Conservation (phyloP, 2,113 vertebrate genomes). For the Pelusios castaneus region DNA sequence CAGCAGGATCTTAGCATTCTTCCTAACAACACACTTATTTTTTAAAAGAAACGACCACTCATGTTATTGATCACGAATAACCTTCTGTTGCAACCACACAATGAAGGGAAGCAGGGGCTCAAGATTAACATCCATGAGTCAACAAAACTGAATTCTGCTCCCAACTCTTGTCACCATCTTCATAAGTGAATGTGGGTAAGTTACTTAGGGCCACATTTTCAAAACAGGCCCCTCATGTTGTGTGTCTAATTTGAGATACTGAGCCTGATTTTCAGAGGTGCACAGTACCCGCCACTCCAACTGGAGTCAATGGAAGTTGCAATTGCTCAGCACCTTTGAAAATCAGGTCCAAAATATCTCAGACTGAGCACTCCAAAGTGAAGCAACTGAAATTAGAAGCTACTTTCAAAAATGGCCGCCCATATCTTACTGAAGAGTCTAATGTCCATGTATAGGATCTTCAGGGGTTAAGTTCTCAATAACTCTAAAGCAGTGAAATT, state of each 20-base stretch:
- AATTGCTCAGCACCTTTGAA: not conserved
- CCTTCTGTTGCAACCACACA: not conserved
- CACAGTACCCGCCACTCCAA: not conserved
- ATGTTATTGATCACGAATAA: not conserved
- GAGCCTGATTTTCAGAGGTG: not conserved
- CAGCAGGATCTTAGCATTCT: not conserved
- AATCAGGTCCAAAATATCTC: not conserved
- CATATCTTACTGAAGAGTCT: not conserved
- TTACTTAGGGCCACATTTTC: not conserved
- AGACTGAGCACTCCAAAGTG: not conserved
- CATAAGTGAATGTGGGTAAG: not conserved
- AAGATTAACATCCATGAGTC: not conserved
- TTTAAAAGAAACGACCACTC: not conserved
- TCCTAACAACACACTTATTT: not conserved
- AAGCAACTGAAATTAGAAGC: not conserved
- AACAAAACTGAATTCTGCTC: not conserved
- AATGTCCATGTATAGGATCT: not conserved
- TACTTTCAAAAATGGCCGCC: not conserved
- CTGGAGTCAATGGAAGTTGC: not conserved
- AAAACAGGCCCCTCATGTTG: not conserved
- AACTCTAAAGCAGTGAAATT: no score
- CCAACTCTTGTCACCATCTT: not conserved
- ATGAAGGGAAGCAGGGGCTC: not conserved
- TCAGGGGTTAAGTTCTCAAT: conserved; percentile 25
- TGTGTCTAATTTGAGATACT: not conserved